Base-by-base conservation (phyloP, 2,797 vertebrate genomes). In the Podarcis lilfordi region DNA sequence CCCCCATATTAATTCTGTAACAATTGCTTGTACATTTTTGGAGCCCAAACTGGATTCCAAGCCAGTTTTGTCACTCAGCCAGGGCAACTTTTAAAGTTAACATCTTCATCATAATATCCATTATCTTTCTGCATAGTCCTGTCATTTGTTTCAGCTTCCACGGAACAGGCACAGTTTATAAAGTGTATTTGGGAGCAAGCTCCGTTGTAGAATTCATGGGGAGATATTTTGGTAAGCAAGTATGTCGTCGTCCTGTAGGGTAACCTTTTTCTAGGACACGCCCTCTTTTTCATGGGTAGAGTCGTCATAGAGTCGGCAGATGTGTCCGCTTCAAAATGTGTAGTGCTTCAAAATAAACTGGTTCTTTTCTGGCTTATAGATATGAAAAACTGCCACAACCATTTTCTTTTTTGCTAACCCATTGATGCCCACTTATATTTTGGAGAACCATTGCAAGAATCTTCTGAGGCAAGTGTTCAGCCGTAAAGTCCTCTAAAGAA, bases 11-110 rank as follows among this genome's bases (percentile, higher is more conserved):
- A 92, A 93, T 92, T 90, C 88, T 80, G 86, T 91, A 90, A 91
- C 87, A 94, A 85, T 76, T 84, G 90, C 88, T 92, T 95, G 87
- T 94, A 85, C 90, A 88, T 84, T 85, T 85, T 84, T 83, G 77
- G 85, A 66, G 88, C 72, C 43, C 92, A 86, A 61, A n/a, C 50
- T 89, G 79, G 3, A 90, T 91, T 85, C 87, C 84, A 61, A 64
- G 3, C 87, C 64, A 86, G 40, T 84, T 89, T 88, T 88, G 82
- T 74, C 88, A 85, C 59, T 86, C 75, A 91, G 85, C 84, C 85
- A 72, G 80, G 85, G 80, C 76, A 88, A 79, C 21, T 81, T 92
- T 91, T 55, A 55, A 55, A 55, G 50, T 55, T 55, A 55, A 55
- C 13, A 15, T 55, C 50, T 15, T 55, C 50, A 50, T 50, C 50